phyloP scores from a whole-genome alignment of 2,888 invertebrate genomes.

The Diarsia dahlii region DNA sequence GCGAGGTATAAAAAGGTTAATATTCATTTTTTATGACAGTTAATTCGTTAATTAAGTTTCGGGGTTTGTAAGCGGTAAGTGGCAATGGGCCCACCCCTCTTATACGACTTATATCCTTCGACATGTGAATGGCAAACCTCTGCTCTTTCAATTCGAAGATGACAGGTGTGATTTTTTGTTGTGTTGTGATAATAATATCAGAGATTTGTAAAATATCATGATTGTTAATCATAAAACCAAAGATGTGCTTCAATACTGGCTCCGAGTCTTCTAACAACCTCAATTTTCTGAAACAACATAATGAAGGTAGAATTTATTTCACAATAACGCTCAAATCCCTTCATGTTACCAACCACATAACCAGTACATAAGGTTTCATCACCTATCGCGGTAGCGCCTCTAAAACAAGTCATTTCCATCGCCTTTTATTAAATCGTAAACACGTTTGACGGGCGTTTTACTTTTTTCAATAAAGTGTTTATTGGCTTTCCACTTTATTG shows the following conservation, averaged over 20 bases:
- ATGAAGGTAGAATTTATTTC: slow-evolving; percentile 6
- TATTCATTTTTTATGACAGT: background rate
- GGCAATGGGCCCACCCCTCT: background rate
- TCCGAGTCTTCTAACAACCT: too few species aligned
- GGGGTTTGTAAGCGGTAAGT: background rate
- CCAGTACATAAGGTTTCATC: slow-evolving; percentile 58
- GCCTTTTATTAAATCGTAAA: slow-evolving; percentile 73
- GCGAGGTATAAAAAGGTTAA: background rate
- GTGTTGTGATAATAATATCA: background rate
- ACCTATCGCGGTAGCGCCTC: slow-evolving; percentile 60
- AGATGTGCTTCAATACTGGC: background rate
- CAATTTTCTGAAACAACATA: background rate
- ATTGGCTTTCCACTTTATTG: slow-evolving; percentile 79
- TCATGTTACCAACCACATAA: slow-evolving; percentile 30
- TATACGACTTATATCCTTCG: background rate
- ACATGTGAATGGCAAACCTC: background rate
- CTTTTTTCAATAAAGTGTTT: slow-evolving; percentile 85
- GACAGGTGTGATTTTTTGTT: background rate
- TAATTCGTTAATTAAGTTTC: background rate
- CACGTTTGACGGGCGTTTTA: slow-evolving; percentile 76
- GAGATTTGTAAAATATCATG: background rate
- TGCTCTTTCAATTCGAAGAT: background rate
- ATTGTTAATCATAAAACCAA: background rate
- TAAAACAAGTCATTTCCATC: slow-evolving; percentile 66
- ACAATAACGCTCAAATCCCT: slow-evolving; percentile 17